Evolutionary conservation across 2,888 invertebrate genomes (phyloP), one percentile per base, ranked within the genome.

Genomic region (Netelia virgata): DNA sequence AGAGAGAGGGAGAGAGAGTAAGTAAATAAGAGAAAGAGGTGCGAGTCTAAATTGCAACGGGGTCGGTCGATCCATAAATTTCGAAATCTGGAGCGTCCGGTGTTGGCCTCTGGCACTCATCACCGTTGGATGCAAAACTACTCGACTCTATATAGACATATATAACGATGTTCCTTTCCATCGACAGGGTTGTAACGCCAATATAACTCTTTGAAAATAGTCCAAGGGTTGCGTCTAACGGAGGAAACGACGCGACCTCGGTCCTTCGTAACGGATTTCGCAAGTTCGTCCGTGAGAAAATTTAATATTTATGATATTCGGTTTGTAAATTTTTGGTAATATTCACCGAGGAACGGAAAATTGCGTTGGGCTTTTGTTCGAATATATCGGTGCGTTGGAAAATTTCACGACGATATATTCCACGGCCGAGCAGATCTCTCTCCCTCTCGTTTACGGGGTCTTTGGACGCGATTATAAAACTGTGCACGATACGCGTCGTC

Each of bases 121-220:
- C 10, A 57, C 43, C 53, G 20, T 77, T 59, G 43, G 68, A 47
- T 69, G 69, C 69, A 69, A 55, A 16, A 59, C 57, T 43, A 20
- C 18, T 41, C 14, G 47, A 11, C n/a, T 53, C 57, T n/a, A 57
- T 57, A 57, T 57, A 57, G 3, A n/a, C 14, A 23, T 57, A 50
- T 57, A 43, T 76, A 73, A 84, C 81, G 72, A 41, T 11, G 6
- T 14, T 43, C n/a, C 78, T 41, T 79, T 64, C 14, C 63, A 43
- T 72, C 78, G 10, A 41, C 61, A 20, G 69, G 61, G 72, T 69
- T 28, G 64, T 63, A 69, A n/a, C 43, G 11, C 8, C 5, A 23
- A 79, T 74, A 75, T 55, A 82, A 82, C 82, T 82, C 84, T 82
- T 84, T 78, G 16, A 50, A 77, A 74, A 69, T 23, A 55, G 68